A percentile compares a stretch with the other conserved stretches of the same genome.
These are phyloP conservation scores for Hoplodrina blanda DNA, from an alignment of 2,888 invertebrate species.

Conservation along the genomic window DNA sequence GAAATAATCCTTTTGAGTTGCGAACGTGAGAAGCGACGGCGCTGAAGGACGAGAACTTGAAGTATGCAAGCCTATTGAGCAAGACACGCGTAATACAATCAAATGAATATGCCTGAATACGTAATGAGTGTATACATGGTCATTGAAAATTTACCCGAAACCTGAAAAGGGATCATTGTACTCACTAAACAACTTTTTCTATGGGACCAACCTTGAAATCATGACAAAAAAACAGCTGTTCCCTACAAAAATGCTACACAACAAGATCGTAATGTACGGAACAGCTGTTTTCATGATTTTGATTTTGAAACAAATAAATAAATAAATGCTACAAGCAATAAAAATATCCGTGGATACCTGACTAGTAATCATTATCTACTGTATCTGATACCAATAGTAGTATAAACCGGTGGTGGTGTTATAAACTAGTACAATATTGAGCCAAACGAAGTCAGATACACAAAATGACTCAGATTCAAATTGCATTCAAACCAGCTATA, in stretches of 20 bases:
- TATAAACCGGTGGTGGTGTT: too few species aligned
- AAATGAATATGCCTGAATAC: slow-evolving; percentile 52
- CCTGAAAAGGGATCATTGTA: too few species aligned
- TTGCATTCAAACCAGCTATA: slow-evolving; percentile 14
- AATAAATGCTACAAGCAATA: neutral
- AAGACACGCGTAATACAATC: slow-evolving; percentile 52
- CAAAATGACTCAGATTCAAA: neutral
- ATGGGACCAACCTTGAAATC: too few species aligned
- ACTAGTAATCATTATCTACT: neutral
- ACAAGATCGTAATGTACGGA: too few species aligned
- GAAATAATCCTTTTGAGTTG: slow-evolving; percentile 69
- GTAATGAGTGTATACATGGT: slow-evolving; percentile 41
- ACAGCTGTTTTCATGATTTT: too few species aligned
- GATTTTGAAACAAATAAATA: too few species aligned
- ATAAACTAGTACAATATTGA: slow-evolving; percentile 18
- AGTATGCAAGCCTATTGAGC: slow-evolving; percentile 52
- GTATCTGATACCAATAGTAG: neutral
- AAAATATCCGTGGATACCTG: neutral
- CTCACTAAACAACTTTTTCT: too few species aligned
- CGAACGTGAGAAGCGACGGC: slow-evolving; percentile 61
- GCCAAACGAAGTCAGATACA: neutral
- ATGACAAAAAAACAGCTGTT: too few species aligned
- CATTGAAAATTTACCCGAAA: slow-evolving; percentile 16
- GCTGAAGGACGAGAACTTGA: slow-evolving; percentile 60
- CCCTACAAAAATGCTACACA: too few species aligned